phyloP scores from a whole-genome alignment of 2,888 invertebrate genomes.

The Blomia tropicalis region DNA sequence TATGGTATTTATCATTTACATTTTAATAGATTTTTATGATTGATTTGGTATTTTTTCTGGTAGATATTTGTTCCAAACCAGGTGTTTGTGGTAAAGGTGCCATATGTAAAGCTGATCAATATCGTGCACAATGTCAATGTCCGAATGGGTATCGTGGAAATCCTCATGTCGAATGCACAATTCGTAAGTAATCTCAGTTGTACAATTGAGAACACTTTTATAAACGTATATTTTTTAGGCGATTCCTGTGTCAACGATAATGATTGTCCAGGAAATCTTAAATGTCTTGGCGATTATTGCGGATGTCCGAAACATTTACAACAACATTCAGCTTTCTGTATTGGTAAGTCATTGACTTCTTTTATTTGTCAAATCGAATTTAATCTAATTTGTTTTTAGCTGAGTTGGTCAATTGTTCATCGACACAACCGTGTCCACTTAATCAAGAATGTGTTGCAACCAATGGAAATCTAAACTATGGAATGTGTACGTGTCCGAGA shows the following conservation, averaged over 20 bases:
- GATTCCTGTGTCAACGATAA: slow-evolving; percentile 28
- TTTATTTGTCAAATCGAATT: neutral
- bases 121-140: slow-evolving; percentile 63
- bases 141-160: slow-evolving; percentile 58
- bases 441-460: slow-evolving; percentile 35
- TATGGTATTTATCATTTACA: slow-evolving; percentile 26
- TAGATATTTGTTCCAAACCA: slow-evolving; percentile 52
- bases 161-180: slow-evolving; percentile 50
- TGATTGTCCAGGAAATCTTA: slow-evolving; percentile 32
- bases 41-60: neutral
- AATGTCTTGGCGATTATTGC: slow-evolving; percentile 31
- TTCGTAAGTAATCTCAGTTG: slow-evolving; percentile 26
- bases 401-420: slow-evolving; percentile 30
- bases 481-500: slow-evolving; percentile 32
- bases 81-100: slow-evolving; percentile 53
- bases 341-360: slow-evolving; percentile 3
- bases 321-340: slow-evolving; percentile 26
- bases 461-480: slow-evolving; percentile 25
- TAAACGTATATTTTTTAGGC: slow-evolving; percentile 8
- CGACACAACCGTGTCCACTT: slow-evolving; percentile 31
- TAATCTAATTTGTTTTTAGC: neutral
- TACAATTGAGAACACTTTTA: neutral
- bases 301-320: slow-evolving; percentile 31
- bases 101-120: slow-evolving; percentile 45
- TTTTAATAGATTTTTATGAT: neutral